Evolutionary conservation across 2,888 invertebrate genomes (phyloP).

Genomic region (Drosophila siamana): DNA sequence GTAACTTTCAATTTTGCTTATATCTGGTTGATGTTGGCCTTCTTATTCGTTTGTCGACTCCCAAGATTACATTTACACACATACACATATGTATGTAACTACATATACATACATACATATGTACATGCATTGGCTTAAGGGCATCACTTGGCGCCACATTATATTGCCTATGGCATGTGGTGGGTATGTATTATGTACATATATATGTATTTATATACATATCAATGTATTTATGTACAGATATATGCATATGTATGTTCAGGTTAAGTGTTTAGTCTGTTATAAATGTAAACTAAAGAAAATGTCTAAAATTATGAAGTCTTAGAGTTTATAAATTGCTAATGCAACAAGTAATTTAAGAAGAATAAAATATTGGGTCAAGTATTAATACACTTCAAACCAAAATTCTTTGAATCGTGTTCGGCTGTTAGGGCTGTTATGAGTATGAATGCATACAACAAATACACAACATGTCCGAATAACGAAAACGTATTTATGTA

Average conservation of each 20-base stretch:
- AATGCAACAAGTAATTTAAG: too few relatives aligned
- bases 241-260: too few relatives aligned
- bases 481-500: background rate
- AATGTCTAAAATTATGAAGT: too few relatives aligned
- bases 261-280: too few relatives aligned
- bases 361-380: background rate
- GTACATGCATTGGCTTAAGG: too few relatives aligned
- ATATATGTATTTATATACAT: background rate
- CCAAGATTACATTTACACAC: background rate
- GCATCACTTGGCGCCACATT: too few relatives aligned
- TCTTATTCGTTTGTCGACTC: slow-evolving; percentile 43
- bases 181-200: background rate
- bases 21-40: slow-evolving; percentile 73
- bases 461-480: background rate
- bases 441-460: background rate
- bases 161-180: too few relatives aligned
- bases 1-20: slow-evolving; percentile 73
- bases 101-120: too few relatives aligned
- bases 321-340: too few relatives aligned
- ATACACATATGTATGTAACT: too few relatives aligned
- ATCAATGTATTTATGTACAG: too few relatives aligned
- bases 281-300: too few relatives aligned
- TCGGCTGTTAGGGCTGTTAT: background rate
- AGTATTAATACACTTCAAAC: background rate
- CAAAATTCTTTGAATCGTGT: background rate